Evolutionary conservation across 1,140 invertebrate species (phyloP).

Genomic region (Drosophila takahashii): DNA sequence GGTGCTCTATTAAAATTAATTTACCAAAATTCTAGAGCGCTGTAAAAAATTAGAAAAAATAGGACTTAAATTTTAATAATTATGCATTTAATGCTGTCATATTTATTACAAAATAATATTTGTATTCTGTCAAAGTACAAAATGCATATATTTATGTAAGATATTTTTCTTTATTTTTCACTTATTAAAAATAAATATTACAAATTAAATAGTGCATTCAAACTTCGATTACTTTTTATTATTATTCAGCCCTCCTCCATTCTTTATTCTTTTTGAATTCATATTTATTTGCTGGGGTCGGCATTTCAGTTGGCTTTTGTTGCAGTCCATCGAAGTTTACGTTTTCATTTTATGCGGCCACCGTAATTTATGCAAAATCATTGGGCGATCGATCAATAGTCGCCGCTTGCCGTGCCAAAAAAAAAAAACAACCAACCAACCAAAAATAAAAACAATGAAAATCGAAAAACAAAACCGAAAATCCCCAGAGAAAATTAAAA

Average conservation of each 20-base stretch:
- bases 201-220: constrained; percentile 3
- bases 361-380: constrained; percentile 81
- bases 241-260: neutral
- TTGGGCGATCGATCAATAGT: constrained; percentile 77
- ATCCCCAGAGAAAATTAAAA: constrained; percentile 38
- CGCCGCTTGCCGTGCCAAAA: constrained; percentile 50
- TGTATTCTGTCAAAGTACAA: too few relatives aligned
- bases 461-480: constrained; percentile 27
- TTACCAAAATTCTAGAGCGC: neutral
- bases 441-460: constrained; percentile 34
- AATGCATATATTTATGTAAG: too few relatives aligned
- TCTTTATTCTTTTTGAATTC: constrained; percentile 5
- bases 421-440: too few relatives aligned
- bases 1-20: neutral
- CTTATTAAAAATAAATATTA: too few relatives aligned
- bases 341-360: constrained; percentile 40
- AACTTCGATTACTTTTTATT: neutral
- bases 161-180: too few relatives aligned
- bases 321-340: constrained; percentile 40
- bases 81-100: too few relatives aligned
- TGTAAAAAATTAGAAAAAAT: too few relatives aligned
- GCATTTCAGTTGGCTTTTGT: constrained; percentile 64
- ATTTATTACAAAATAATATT: too few relatives aligned
- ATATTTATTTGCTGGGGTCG: constrained; percentile 43
- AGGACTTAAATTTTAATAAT: too few relatives aligned